These are phyloP conservation scores for Cataglyphis hispanica DNA, from an alignment of 1,140 invertebrate genomes.

Conservation along the genomic window DNA sequence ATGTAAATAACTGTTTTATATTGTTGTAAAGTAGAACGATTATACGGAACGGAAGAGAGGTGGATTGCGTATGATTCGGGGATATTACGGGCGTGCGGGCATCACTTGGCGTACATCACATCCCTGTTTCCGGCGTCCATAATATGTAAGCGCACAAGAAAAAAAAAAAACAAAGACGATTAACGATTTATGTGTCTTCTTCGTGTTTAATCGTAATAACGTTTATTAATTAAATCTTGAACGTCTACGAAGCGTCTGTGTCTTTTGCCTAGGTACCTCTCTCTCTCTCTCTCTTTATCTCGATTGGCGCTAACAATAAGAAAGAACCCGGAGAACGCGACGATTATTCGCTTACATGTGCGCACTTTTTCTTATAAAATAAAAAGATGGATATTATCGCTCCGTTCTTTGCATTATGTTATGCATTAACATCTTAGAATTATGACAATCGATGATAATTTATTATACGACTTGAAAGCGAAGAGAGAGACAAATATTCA, in stretches of 20 bases:
- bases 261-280: conserved; percentile 70
- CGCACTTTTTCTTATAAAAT: background rate
- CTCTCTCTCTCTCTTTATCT: conserved; percentile 55
- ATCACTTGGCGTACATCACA: conserved; percentile 22
- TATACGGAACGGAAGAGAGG: conserved; percentile 43
- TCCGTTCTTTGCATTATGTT: background rate
- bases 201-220: conserved; percentile 75
- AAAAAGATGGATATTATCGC: background rate
- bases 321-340: conserved; percentile 28
- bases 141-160: conserved; percentile 71
- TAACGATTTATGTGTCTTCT: conserved; percentile 79
- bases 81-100: conserved; percentile 56
- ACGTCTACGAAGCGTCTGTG: conserved; percentile 73
- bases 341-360: background rate
- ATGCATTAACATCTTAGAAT: background rate
- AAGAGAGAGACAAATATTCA: background rate
- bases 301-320: conserved; percentile 37
- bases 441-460: background rate
- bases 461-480: background rate
- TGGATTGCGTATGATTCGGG: conserved; percentile 58
- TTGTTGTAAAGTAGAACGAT: conserved; percentile 74
- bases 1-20: conserved; percentile 78
- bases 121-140: conserved; percentile 47
- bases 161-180: conserved; percentile 58
- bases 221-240: conserved; percentile 78